These are phyloP conservation scores for Selenia dentaria DNA, from an alignment of 2,888 invertebrate genomes.

Conservation along the genomic window DNA sequence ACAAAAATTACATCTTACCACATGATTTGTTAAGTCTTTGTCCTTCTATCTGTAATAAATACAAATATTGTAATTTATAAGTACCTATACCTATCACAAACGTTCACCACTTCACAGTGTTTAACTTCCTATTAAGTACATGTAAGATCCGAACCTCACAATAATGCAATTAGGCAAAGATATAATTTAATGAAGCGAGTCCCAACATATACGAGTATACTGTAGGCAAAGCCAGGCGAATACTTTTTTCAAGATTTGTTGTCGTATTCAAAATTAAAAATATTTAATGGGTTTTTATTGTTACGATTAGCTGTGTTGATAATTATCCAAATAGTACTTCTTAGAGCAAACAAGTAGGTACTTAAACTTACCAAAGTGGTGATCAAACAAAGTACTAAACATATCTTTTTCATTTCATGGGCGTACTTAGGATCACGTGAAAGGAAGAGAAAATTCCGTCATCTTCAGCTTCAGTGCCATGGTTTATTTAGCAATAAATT, in stretches of 20 bases:
- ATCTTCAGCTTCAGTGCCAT: conserved; percentile 38
- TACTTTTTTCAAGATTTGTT: too few species aligned
- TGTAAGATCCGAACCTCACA: too few species aligned
- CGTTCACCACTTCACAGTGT: too few species aligned
- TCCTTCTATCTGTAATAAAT: conserved; percentile 44
- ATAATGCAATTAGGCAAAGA: too few species aligned
- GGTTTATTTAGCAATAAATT: conserved; percentile 54
- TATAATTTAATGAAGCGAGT: too few species aligned
- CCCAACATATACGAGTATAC: too few species aligned
- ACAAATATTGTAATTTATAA: neutral
- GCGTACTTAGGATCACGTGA: conserved; percentile 44
- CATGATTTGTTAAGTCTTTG: conserved; percentile 51
- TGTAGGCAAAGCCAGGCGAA: too few species aligned
- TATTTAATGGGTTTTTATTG: too few species aligned
- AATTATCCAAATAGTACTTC: too few species aligned
- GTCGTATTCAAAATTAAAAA: too few species aligned
- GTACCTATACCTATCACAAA: neutral
- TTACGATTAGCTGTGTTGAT: too few species aligned
- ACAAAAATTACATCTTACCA: conserved; percentile 48
- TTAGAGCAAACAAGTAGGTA: neutral
- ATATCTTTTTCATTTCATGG: conserved; percentile 66
- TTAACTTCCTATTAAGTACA: too few species aligned
- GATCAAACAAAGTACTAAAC: conserved; percentile 48
- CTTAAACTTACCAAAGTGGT: conserved; percentile 53
- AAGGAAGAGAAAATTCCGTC: conserved; percentile 42